Conservation (phyloP, 2,888 invertebrate genomes). For the Ceraclea dissimilis region DNA sequence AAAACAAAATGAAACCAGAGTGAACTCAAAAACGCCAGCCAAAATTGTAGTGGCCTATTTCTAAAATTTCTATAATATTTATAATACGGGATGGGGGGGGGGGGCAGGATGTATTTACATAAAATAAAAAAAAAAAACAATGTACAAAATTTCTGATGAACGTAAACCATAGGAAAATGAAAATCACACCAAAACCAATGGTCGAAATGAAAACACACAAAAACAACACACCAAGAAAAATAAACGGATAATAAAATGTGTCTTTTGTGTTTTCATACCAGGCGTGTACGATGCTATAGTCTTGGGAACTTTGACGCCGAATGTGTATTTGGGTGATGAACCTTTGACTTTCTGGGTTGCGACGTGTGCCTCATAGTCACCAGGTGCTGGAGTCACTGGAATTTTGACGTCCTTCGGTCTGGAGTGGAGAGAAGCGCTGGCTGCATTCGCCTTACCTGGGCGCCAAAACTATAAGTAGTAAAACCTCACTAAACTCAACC, state of each 20-base stretch:
- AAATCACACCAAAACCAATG: no score
- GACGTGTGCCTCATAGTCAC: slow-evolving; percentile 79
- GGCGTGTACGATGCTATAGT: slow-evolving; percentile 45
- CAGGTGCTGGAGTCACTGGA: slow-evolving; percentile 75
- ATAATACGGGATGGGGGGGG: no score
- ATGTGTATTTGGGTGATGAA: slow-evolving; percentile 55
- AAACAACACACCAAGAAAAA: background rate
- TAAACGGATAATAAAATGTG: no score
- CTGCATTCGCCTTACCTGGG: slow-evolving; percentile 64
- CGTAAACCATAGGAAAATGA: no score
- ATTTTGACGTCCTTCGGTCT: slow-evolving; percentile 62
- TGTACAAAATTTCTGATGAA: no score
- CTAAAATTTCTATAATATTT: no score
- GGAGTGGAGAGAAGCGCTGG: slow-evolving; percentile 72
- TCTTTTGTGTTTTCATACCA: slow-evolving; percentile 43
- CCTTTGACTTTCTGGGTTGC: slow-evolving; percentile 49
- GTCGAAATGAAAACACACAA: no score
- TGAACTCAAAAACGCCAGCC: no score
- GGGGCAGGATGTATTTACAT: no score
- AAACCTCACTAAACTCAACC: slow-evolving; percentile 5
- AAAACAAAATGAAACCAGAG: no score
- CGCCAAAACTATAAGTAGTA: slow-evolving; percentile 15
- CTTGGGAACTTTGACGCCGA: slow-evolving; percentile 47
- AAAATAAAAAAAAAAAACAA: no score
- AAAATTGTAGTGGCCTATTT: no score